These are phyloP conservation scores for Stegodyphus mimosarum DNA, from an alignment of 1,140 invertebrate genomes.

Conservation along the genomic window DNA sequence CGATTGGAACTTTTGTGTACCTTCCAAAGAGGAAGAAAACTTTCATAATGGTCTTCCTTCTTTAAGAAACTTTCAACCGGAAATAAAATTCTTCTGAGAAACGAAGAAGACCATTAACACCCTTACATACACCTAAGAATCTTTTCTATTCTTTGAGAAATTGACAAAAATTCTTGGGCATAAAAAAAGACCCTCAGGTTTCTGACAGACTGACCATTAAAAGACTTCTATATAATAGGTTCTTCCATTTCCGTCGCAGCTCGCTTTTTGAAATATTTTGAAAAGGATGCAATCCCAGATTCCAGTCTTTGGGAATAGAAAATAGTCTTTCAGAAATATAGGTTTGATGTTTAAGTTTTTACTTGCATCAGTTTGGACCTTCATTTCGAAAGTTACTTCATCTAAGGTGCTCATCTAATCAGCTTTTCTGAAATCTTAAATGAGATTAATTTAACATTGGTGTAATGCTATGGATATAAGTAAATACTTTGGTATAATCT, in stretches of 20 bases:
- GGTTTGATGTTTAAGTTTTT: too few species aligned
- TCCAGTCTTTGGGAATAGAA: too few species aligned
- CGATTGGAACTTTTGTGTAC: too few species aligned
- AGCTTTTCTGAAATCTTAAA: too few species aligned
- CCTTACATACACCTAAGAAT: not conserved
- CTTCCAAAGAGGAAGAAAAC: not conserved
- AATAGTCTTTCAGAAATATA: too few species aligned
- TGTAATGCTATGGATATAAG: too few species aligned
- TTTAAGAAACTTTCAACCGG: not conserved
- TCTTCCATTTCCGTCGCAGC: slow-evolving; percentile 17
- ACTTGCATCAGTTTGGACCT: too few species aligned
- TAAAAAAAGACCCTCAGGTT: not conserved
- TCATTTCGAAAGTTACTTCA: too few species aligned
- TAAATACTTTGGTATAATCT: too few species aligned
- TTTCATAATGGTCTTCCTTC: slow-evolving; percentile 19
- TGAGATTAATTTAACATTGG: too few species aligned
- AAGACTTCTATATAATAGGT: slow-evolving; percentile 30
- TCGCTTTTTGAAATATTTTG: not conserved
- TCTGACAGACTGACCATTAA: slow-evolving; percentile 47
- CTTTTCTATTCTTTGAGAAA: not conserved
- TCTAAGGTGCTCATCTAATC: too few species aligned
- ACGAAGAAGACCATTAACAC: slow-evolving; percentile 42
- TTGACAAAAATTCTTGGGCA: slow-evolving; percentile 33
- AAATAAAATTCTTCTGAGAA: not conserved
- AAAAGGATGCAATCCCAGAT: not conserved